Evolutionary conservation across 2,888 invertebrate genomes (phyloP), one percentile per base, ranked within the genome.

Genomic region (Rhimphoctona megacephalus): DNA sequence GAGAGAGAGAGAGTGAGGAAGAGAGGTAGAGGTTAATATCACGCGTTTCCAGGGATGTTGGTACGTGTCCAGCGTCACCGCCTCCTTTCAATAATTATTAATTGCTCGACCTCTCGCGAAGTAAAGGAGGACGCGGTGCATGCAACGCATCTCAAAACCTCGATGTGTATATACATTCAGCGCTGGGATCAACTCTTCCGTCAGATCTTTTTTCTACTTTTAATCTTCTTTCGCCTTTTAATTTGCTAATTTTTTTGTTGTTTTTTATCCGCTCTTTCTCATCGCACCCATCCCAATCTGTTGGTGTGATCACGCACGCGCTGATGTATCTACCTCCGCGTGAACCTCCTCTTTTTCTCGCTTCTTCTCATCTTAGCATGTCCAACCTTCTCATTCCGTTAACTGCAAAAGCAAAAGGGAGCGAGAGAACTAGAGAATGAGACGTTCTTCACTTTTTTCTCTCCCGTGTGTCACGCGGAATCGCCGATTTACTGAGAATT

Each of bases 31-130:
- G 22, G 61, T 52, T 72, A 66, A 77, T 77, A 70, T 69, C n/a
- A 57, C 66, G 69, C 43, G n/a, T 70, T 57, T 70, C 33, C 69
- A 36, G 57, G 57, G 57, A 69, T 30, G 61, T 52, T 76, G 76
- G 84, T 84, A 86, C 86, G 86, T 86, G 86, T 81, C 70, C 66
- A 69, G 67, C 79, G 81, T 85, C 85, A 81, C 81, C 77, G 76
- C 77, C 81, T 81, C 46, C 81, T 86, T 81, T 85, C 82, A 67
- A 79, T 85, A 88, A 86, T 88, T 88, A 86, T 86, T 86, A 83
- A 86, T 83, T 81, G 83, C 84, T 72, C 81, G 54, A 73, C 46
- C 80, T 76, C 74, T 64, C 76, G 70, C 52, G 76, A 57, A 69
- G 49, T 19, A 61, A 61, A 72, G 70, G 54, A 79, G 52, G 49